Conservation (phyloP, 23 tunicate species). For the Aplidium turbinatum region DNA sequence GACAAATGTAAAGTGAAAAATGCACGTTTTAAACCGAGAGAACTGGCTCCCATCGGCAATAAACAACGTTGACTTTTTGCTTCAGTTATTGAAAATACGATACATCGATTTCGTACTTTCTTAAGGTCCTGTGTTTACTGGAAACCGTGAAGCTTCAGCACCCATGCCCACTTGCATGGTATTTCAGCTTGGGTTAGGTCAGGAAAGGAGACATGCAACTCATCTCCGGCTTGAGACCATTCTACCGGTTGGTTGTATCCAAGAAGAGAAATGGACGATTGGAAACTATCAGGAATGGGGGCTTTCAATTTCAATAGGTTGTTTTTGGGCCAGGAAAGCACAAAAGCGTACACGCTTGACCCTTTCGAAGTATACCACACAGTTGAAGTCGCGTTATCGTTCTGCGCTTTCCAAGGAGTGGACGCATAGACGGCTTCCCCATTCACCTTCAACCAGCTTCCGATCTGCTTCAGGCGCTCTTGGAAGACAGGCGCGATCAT, state of each 20-base stretch:
- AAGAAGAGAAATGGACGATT: constrained; percentile 55
- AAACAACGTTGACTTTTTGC: no score
- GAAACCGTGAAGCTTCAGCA: constrained; percentile 52
- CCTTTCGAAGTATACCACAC: constrained; percentile 80
- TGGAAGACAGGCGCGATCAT: constrained; percentile 76
- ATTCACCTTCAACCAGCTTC: constrained; percentile 75
- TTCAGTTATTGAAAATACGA: no score
- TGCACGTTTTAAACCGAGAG: no score
- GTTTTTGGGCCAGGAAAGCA: constrained; percentile 72
- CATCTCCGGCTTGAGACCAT: constrained; percentile 28
- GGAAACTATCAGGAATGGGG: constrained; percentile 36
- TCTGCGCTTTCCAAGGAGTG: constrained; percentile 79
- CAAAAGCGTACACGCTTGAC: constrained; percentile 61
- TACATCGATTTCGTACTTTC: neutral
- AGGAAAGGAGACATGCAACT: constrained; percentile 37
- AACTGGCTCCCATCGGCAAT: no score
- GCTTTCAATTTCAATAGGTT: constrained; percentile 56
- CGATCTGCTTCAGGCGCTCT: constrained; percentile 71
- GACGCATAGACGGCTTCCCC: constrained; percentile 91
- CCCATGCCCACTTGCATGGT: constrained; percentile 93
- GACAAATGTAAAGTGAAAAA: no score
- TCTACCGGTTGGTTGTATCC: constrained; percentile 32
- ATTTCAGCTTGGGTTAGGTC: constrained; percentile 25
- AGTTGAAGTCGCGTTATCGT: constrained; percentile 50
- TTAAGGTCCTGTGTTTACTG: constrained; percentile 8